Evolutionary conservation across 2,888 invertebrate genomes (phyloP).

Genomic region (Neocrepidodera transversa): DNA sequence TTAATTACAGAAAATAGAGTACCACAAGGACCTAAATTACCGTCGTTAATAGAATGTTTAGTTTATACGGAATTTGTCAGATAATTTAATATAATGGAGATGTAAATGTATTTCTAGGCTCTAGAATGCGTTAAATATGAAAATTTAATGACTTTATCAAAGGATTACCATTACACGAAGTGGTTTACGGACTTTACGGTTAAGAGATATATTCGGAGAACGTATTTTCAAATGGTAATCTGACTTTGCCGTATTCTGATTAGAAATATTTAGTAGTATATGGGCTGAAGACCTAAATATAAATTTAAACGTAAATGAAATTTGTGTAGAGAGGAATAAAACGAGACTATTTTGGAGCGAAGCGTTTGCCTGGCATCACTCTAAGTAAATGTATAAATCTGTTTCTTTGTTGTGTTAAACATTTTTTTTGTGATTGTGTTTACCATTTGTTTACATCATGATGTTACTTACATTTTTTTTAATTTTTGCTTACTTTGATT

Average conservation of each 20-base stretch:
- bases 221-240: neutral
- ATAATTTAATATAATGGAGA: constrained; percentile 6
- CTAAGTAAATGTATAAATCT: too few species aligned
- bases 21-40: constrained; percentile 1
- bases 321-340: too few species aligned
- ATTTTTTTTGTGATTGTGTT: too few species aligned
- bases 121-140: constrained; percentile 20
- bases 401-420: too few species aligned
- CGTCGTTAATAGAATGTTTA: constrained; percentile 8
- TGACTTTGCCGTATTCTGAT: neutral
- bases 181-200: neutral
- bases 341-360: too few species aligned
- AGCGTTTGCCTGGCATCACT: too few species aligned
- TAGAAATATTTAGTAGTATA: neutral
- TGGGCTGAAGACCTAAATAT: neutral
- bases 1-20: constrained; percentile 1
- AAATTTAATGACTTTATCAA: constrained; percentile 21
- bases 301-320: too few species aligned
- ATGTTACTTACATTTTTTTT: too few species aligned
- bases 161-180: constrained; percentile 14
- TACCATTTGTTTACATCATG: too few species aligned
- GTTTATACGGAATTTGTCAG: constrained; percentile 5
- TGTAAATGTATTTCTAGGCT: neutral
- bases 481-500: too few species aligned
- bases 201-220: neutral